Percentiles rank a stretch among this genome's conserved stretches.
These are phyloP conservation scores for Aphidius gifuensis DNA, from an alignment of 1,140 invertebrate species.

Conservation along the genomic window DNA sequence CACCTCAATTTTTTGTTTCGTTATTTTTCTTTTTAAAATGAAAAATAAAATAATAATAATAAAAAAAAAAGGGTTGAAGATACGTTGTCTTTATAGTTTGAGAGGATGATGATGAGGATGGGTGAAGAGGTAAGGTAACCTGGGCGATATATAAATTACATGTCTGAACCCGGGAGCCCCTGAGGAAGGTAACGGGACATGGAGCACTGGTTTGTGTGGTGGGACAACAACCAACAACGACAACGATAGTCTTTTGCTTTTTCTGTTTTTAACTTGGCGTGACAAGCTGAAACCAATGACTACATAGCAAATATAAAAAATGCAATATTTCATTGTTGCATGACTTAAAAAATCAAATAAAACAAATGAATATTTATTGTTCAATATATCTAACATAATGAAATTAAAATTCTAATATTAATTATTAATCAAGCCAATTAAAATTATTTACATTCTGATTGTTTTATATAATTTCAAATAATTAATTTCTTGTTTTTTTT, in stretches of 20 bases:
- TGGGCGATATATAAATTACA: conserved; percentile 47
- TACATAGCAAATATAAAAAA: too few relatives aligned
- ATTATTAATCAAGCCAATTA: too few relatives aligned
- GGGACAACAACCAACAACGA: not conserved
- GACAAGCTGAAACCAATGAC: not conserved
- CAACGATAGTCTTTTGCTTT: not conserved
- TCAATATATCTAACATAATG: too few relatives aligned
- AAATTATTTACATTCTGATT: too few relatives aligned
- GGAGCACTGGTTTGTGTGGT: conserved; percentile 15
- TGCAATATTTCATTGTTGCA: conserved; percentile 15
- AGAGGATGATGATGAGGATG: conserved; percentile 5
- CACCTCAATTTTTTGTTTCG: too few relatives aligned
- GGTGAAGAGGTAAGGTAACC: conserved; percentile 20
- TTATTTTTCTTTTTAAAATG: too few relatives aligned
- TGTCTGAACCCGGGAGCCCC: conserved; percentile 38
- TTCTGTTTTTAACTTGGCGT: conserved; percentile 5
- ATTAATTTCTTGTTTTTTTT: too few relatives aligned
- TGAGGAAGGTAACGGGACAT: conserved; percentile 38
- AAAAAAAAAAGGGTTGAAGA: conserved; percentile 4
- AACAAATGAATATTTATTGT: too few relatives aligned
- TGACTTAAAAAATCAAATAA: too few relatives aligned
- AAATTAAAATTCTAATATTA: too few relatives aligned
- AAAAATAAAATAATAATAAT: not conserved
- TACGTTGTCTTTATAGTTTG: not conserved
- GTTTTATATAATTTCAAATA: too few relatives aligned